A percentile compares a stretch with the other conserved stretches of the same genome.
Conservation (phyloP, 2,113 vertebrate genomes). For the Blennius ocellaris region DNA sequence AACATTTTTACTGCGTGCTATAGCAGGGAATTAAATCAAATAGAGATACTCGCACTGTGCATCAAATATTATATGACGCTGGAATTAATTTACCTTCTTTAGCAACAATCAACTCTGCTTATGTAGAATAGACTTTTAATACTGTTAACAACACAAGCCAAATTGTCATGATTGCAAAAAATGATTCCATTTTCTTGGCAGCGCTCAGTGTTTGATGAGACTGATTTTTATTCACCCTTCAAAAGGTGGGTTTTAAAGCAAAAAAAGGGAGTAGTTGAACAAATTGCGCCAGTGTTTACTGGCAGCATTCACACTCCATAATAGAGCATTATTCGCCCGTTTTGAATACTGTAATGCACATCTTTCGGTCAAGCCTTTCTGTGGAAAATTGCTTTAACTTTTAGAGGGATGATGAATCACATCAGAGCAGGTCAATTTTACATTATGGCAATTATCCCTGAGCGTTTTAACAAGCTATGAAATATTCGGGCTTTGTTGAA, state of each 20-base stretch:
- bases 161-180: constrained; percentile 99
- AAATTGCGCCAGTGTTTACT: constrained; percentile 98
- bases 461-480: constrained; percentile 94
- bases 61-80: constrained; percentile 40
- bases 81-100: constrained; percentile 65
- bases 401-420: constrained; percentile 96
- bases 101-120: constrained; percentile 94
- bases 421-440: constrained; percentile 93
- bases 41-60: constrained; percentile 6
- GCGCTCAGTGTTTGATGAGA: constrained; percentile 95
- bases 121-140: constrained; percentile 97
- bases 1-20: constrained; percentile 4
- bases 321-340: constrained; percentile 99
- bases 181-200: constrained; percentile 95
- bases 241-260: constrained; percentile 94
- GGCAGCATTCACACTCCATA: constrained; percentile 97
- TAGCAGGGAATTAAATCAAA: not conserved
- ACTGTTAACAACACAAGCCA: constrained; percentile 97
- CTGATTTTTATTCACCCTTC: constrained; percentile 98
- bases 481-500: constrained; percentile 89
- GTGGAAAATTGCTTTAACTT: constrained; percentile 99
- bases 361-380: constrained; percentile 94
- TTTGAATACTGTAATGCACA: constrained; percentile 99
- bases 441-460: constrained; percentile 92
- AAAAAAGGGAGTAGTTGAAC: constrained; percentile 90